Conservation (phyloP, 2,888 invertebrate species). For the Volucella inflata region DNA sequence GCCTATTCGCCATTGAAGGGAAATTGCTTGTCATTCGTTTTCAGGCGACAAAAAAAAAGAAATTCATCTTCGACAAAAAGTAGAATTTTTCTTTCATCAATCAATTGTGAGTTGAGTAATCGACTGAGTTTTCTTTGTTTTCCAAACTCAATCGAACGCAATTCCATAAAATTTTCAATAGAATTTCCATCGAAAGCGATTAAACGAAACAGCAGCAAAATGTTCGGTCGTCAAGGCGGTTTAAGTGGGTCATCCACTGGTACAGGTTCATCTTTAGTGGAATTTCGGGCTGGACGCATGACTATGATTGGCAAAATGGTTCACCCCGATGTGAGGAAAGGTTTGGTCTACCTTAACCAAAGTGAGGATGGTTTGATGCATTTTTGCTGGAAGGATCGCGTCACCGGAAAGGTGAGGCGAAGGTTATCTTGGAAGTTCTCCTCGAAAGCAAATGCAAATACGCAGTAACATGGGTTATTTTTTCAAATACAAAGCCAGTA, state of each 20-base stretch:
- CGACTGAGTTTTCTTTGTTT: slow-evolving; percentile 12
- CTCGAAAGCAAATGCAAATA: no score
- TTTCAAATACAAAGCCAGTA: no score
- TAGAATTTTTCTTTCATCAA: slow-evolving; percentile 16
- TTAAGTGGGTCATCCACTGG: slow-evolving; percentile 91
- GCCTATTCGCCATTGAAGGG: slow-evolving; percentile 47
- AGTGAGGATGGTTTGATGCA: slow-evolving; percentile 99
- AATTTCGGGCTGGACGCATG: slow-evolving; percentile 98
- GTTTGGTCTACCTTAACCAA: slow-evolving; percentile 96
- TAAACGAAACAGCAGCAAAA: slow-evolving; percentile 68
- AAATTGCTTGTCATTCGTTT: slow-evolving; percentile 72
- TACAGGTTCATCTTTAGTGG: slow-evolving; percentile 95
- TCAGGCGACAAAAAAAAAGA: slow-evolving; percentile 39
- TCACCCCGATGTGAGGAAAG: slow-evolving; percentile 97
- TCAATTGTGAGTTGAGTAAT: slow-evolving; percentile 31
- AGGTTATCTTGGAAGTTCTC: background rate
- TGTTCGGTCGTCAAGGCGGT: slow-evolving; percentile 85
- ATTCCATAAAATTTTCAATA: slow-evolving; percentile 8
- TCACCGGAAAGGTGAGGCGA: slow-evolving; percentile 87
- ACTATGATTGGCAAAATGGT: slow-evolving; percentile 94
- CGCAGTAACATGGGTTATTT: no score
- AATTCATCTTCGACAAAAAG: slow-evolving; percentile 32
- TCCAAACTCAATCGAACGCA: background rate
- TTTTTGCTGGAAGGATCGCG: slow-evolving; percentile 99
- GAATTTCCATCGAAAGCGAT: background rate